These are phyloP conservation scores for Troides helena DNA, from an alignment of 2,888 invertebrate genomes.

Conservation along the genomic window DNA sequence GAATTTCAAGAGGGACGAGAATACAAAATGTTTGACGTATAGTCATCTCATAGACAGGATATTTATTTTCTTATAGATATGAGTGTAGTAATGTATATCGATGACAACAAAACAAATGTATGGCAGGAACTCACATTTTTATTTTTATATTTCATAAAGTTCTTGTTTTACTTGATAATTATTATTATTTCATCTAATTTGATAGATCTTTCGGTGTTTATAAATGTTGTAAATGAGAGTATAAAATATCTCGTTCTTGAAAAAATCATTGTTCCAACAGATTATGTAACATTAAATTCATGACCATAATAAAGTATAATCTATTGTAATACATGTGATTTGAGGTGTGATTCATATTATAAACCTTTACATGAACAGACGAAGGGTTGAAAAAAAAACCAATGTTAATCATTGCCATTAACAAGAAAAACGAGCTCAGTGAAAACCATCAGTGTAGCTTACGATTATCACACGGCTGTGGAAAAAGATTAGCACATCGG, in stretches of 20 bases:
- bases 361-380: not conserved
- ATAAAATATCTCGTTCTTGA: too few species aligned
- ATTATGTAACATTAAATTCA: too few species aligned
- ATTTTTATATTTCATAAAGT: too few species aligned
- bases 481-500: slow-evolving; percentile 77
- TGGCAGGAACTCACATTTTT: too few species aligned
- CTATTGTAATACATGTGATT: not conserved
- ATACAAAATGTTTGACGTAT: not conserved
- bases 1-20: not conserved
- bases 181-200: too few species aligned
- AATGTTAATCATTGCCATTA: slow-evolving; percentile 63
- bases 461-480: slow-evolving; percentile 32
- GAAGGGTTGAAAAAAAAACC: slow-evolving; percentile 4
- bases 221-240: too few species aligned
- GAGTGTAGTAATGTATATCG: too few species aligned
- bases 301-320: not conserved
- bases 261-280: too few species aligned
- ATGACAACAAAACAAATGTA: too few species aligned
- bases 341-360: not conserved
- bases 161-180: too few species aligned
- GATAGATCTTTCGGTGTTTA: too few species aligned
- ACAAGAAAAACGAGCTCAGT: slow-evolving; percentile 55
- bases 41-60: not conserved
- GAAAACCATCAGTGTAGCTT: slow-evolving; percentile 60
- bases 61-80: not conserved